Percentiles rank a stretch among this genome's conserved stretches.
Evolutionary conservation across 2,113 vertebrate species (phyloP).

Genomic region (Ceyx melanurus): DNA sequence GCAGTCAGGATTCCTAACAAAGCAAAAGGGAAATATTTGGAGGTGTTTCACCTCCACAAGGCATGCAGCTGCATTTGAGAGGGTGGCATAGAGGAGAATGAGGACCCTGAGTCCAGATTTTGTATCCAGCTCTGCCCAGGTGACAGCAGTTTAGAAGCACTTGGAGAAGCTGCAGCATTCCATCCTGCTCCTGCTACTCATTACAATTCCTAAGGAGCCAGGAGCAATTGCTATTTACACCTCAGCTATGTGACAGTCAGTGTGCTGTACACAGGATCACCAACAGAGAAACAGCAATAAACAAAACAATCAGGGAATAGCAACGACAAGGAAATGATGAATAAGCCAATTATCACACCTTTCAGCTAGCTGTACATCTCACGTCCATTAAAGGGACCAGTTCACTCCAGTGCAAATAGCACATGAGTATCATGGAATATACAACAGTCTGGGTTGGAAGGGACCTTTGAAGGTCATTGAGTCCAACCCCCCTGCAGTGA

Average conservation of each 20-base stretch:
- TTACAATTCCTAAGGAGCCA: not conserved
- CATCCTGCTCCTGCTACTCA: not conserved
- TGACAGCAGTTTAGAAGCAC: not conserved
- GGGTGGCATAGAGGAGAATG: not conserved
- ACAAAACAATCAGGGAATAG: slow-evolving; percentile 1
- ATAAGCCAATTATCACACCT: slow-evolving; percentile 9
- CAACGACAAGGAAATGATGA: not conserved
- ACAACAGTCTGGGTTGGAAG: not conserved
- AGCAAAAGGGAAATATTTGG: not conserved
- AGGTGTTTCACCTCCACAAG: not conserved
- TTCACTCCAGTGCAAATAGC: not conserved
- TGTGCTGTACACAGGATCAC: not conserved
- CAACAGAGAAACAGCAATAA: not conserved
- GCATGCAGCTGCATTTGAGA: not conserved
- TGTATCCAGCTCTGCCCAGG: fast-evolving
- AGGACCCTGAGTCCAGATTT: not conserved
- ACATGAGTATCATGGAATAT: not conserved
- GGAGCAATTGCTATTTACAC: not conserved
- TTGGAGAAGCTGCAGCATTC: not conserved
- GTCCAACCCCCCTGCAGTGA: not conserved
- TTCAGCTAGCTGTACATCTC: not conserved
- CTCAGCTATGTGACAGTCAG: not conserved
- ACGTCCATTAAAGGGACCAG: not conserved
- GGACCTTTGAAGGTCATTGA: not conserved
- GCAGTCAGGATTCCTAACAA: not conserved